Evolutionary conservation across 2,888 invertebrate species (phyloP).

Genomic region (Andrena fulva): DNA sequence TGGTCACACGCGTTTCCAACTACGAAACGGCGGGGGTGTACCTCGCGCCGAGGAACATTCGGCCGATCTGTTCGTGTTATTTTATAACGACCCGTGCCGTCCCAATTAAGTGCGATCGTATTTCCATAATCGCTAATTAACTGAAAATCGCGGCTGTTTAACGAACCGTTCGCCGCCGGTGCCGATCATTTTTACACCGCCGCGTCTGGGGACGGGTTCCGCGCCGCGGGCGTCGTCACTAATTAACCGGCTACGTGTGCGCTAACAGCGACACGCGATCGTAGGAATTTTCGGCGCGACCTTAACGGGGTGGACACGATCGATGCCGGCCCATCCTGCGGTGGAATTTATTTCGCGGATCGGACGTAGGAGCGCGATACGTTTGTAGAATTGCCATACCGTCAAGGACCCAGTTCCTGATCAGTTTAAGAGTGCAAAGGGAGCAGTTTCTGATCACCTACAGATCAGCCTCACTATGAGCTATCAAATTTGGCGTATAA

Average conservation of each 20-base stretch:
- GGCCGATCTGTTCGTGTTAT: slow-evolving; percentile 55
- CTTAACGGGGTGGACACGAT: slow-evolving; percentile 31
- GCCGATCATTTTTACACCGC: slow-evolving; percentile 34
- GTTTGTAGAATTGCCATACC: background rate
- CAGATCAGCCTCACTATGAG: too few species aligned
- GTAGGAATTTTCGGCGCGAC: slow-evolving; percentile 8
- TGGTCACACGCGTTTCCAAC: slow-evolving; percentile 61
- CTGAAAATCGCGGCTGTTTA: slow-evolving; percentile 54
- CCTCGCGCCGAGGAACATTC: slow-evolving; percentile 40
- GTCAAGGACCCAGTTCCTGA: too few species aligned
- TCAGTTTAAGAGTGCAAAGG: too few species aligned
- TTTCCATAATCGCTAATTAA: slow-evolving; percentile 66
- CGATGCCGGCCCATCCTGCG: slow-evolving; percentile 12
- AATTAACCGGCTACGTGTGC: slow-evolving; percentile 51
- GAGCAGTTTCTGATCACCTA: too few species aligned
- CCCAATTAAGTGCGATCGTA: slow-evolving; percentile 57
- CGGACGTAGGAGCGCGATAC: background rate
- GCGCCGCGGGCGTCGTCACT: slow-evolving; percentile 19
- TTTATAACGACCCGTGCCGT: slow-evolving; percentile 50
- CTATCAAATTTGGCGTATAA: too few species aligned
- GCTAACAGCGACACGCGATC: background rate
- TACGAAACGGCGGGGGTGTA: background rate
- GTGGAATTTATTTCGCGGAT: background rate
- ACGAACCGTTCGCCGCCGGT: slow-evolving; percentile 35
- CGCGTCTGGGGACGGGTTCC: background rate